These are phyloP conservation scores for Oscheius sp. DNA, from an alignment of 2,888 invertebrate species.

Conservation along the genomic window DNA sequence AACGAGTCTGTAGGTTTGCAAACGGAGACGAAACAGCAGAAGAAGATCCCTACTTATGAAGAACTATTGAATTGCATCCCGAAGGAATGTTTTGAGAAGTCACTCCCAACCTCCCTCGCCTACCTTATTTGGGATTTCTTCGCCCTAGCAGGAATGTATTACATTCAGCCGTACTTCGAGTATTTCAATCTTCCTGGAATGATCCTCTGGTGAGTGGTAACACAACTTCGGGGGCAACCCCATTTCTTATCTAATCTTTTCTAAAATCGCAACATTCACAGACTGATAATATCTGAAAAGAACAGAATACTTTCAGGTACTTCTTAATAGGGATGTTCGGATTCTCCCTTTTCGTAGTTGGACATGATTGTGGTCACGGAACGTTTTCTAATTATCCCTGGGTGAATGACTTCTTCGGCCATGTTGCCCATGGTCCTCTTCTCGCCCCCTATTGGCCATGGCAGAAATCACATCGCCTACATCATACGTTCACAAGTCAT, in stretches of 20 bases:
- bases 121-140: constrained; percentile 41
- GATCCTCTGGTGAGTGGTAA: constrained; percentile 55
- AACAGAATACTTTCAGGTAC: background rate
- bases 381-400: constrained; percentile 56
- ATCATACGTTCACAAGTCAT: constrained; percentile 63
- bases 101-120: background rate
- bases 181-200: constrained; percentile 59
- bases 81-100: constrained; percentile 6
- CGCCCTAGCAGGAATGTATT: constrained; percentile 55
- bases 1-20: too few relatives aligned
- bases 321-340: constrained; percentile 57
- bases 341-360: constrained; percentile 55
- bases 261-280: too few relatives aligned
- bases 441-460: constrained; percentile 63
- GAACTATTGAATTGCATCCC: background rate
- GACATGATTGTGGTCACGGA: constrained; percentile 62
- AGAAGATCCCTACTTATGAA: background rate
- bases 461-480: constrained; percentile 61
- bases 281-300: too few relatives aligned
- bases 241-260: too few relatives aligned
- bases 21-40: background rate
- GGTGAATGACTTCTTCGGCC: constrained; percentile 61
- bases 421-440: constrained; percentile 60
- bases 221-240: too few relatives aligned
- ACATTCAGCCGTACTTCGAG: constrained; percentile 56